Evolutionary conservation across 2,888 invertebrate genomes (phyloP), one percentile per base, ranked within the genome.

Genomic region (Aproaerema taeniolella): DNA sequence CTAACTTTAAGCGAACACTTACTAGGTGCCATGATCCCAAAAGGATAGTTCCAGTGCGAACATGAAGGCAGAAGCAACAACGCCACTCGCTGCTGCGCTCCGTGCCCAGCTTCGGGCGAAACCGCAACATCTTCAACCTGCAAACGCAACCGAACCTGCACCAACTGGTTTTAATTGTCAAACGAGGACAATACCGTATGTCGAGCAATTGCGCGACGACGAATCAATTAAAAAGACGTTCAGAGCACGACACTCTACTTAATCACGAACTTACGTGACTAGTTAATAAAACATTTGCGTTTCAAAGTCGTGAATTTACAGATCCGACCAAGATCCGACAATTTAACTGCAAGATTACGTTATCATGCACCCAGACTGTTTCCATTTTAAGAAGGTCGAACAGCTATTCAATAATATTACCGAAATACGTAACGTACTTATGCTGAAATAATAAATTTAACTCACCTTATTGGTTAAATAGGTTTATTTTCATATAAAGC

Each of bases 11-110:
- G 20, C 2, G 7, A 26, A 6, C 2, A 79, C 91, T 90, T 83
- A 95, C 94, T 88, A 95, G 87, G 77, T 95, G 94, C 94, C 94
- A 95, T 71, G 94, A 88, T 59, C 95, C 95, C 47, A 95, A 89
- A 47, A 93, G 86, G 40, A 94, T 91, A 20, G 95, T 94, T 24
- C 93, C 94, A 12, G 94, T 95, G 44, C 94, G 90, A 35, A 95
- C 95, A 79, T 95, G 95, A 42, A 94, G 88, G 56, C 94, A 94
- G 65, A 93, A 91, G 67, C 91, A 93, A 79, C 94, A 94, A 56
- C 91, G 89, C 92, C 93, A 94, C 67, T 94, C 93, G 58, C 90
- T 91, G 67, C 89, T 89, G 50, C 90, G 79, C 58, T 91, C 89
- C 58, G 90, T 90, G 55, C 92, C 88, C 75, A 90, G 66, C 71